Conservation (phyloP, 2,797 vertebrate genomes). For the Enteromius thamalakanensis region DNA sequence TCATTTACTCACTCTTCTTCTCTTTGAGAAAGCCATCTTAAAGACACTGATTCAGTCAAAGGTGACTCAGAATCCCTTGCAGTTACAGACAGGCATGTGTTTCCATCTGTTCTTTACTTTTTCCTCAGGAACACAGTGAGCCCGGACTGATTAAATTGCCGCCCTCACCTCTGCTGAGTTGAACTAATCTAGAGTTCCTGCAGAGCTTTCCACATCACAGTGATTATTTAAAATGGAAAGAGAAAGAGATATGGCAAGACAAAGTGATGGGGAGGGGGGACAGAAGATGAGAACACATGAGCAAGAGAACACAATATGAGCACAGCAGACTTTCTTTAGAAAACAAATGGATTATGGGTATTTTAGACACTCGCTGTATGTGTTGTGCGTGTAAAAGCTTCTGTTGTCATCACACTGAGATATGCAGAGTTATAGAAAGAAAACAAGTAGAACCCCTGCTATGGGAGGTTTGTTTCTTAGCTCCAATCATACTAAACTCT, state of each 20-base stretch:
- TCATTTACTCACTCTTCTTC: background rate
- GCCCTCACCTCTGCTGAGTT: background rate
- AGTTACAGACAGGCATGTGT: constrained; percentile 18
- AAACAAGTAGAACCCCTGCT: background rate
- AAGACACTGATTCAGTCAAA: constrained; percentile 39
- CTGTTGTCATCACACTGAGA: background rate
- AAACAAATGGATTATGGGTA: constrained; percentile 15
- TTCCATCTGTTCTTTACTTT: constrained; percentile 26
- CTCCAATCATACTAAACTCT: background rate
- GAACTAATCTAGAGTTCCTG: constrained; percentile 20
- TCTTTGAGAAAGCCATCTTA: constrained; percentile 15
- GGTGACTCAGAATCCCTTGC: constrained; percentile 12
- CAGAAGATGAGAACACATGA: background rate
- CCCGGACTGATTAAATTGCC: constrained; percentile 12
- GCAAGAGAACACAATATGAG: constrained; percentile 11
- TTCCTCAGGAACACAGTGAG: background rate
- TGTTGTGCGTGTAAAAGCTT: constrained; percentile 5
- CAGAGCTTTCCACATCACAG: constrained; percentile 42
- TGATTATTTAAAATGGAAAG: constrained; percentile 39
- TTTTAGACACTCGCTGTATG: background rate
- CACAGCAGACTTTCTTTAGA: constrained; percentile 31
- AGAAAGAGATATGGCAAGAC: background rate
- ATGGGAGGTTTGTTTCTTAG: background rate
- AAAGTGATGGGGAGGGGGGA: background rate
- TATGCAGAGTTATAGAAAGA: background rate